Conservation (phyloP, 2,797 vertebrate species). For the Rhincodon typus region DNA sequence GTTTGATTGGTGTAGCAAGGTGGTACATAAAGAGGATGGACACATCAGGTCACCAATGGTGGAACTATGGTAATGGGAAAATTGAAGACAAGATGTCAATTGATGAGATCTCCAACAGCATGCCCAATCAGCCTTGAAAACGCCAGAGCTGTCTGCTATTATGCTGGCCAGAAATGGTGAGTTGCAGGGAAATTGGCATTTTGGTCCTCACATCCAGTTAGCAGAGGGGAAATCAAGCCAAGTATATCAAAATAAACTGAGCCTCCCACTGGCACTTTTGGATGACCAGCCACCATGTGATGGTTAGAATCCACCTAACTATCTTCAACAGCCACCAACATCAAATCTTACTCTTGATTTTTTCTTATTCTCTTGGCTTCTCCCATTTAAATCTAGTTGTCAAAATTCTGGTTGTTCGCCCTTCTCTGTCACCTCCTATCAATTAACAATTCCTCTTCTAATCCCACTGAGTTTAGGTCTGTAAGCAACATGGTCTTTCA, state of each 20-base stretch:
- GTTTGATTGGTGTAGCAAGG: neutral
- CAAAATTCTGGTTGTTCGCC: neutral
- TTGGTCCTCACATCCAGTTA: neutral
- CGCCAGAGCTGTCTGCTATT: neutral
- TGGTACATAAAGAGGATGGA: neutral
- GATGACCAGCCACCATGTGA: neutral
- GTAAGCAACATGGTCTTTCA: neutral
- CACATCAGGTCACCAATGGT: neutral
- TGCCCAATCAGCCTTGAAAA: neutral
- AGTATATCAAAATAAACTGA: neutral
- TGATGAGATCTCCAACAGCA: neutral
- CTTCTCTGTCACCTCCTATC: neutral
- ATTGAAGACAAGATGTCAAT: neutral
- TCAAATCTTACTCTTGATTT: neutral
- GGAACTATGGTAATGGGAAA: neutral
- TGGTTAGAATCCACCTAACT: neutral
- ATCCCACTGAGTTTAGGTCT: neutral
- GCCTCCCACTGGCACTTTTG: neutral
- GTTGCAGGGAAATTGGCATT: neutral
- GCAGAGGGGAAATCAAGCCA: neutral
- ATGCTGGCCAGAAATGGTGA: neutral
- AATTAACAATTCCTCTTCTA: neutral
- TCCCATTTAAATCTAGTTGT: neutral
- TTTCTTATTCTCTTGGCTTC: too few relatives aligned
- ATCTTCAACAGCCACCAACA: neutral